phyloP scores from a whole-genome alignment of 2,888 invertebrate genomes.

The Cataglyphis altisquamis region DNA sequence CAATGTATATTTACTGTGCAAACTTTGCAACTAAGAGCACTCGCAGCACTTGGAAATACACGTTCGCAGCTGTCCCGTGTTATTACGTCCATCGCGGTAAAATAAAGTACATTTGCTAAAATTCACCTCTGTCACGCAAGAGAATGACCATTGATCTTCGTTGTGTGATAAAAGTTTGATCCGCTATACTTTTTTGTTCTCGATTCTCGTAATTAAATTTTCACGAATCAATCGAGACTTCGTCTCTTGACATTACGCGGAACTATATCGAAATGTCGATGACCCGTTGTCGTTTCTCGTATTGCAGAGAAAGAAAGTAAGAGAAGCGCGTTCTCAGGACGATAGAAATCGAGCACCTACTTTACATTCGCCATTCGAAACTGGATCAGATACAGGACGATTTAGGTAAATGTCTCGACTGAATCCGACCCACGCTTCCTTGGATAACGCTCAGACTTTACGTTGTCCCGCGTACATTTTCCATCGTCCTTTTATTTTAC shows the following conservation, averaged over 20 bases:
- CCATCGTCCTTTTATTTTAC: constrained; percentile 39
- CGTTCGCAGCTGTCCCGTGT: constrained; percentile 18
- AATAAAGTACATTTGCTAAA: constrained; percentile 46
- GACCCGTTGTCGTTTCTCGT: constrained; percentile 27
- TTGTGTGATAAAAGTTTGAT: constrained; percentile 22
- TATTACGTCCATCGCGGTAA: constrained; percentile 37
- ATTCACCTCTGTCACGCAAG: constrained; percentile 48
- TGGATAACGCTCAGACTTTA: constrained; percentile 44
- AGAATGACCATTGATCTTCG: constrained; percentile 40
- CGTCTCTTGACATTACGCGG: neutral
- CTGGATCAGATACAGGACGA: constrained; percentile 58
- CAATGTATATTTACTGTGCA: constrained; percentile 47
- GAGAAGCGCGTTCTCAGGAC: neutral
- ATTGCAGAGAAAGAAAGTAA: constrained; percentile 6
- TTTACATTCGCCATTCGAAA: constrained; percentile 53
- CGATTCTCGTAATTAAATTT: constrained; percentile 69
- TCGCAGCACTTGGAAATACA: constrained; percentile 47
- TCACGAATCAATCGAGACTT: constrained; percentile 61
- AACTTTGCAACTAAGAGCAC: constrained; percentile 20
- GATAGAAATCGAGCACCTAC: constrained; percentile 52
- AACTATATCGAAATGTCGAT: constrained; percentile 46
- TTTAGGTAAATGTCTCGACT: constrained; percentile 51
- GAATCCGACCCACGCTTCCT: constrained; percentile 41
- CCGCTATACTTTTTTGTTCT: constrained; percentile 5
- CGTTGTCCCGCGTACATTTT: constrained; percentile 40